Percentiles rank a stretch among this genome's conserved stretches.
phyloP scores from a whole-genome alignment of 2,113 vertebrate species.

The Mobula birostris region DNA sequence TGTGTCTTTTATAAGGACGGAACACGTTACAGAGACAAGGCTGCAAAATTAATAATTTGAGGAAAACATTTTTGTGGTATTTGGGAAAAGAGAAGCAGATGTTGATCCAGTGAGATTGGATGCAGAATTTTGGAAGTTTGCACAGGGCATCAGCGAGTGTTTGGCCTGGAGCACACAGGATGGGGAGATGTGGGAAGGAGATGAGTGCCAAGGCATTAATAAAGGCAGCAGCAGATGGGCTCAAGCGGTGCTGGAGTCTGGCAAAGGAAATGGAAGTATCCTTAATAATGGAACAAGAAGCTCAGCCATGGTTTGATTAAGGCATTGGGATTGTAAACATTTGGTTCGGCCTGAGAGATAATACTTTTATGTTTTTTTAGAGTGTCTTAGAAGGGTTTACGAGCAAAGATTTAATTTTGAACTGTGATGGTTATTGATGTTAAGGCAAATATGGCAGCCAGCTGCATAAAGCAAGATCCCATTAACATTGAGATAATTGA shows the following conservation, averaged over 20 bases:
- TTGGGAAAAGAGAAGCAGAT: background rate
- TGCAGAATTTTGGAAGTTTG: background rate
- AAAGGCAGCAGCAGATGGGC: background rate
- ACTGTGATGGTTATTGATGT: background rate
- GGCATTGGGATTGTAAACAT: background rate
- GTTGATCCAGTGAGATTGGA: background rate
- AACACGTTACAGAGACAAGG: background rate
- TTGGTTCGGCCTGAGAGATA: background rate
- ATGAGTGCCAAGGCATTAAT: background rate
- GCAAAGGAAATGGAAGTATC: no score
- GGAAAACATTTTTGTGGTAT: background rate
- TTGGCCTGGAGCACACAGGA: background rate
- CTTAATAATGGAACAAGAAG: background rate
- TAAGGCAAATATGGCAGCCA: background rate
- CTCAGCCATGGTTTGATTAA: background rate
- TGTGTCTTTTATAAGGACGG: background rate
- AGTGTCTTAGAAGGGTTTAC: background rate
- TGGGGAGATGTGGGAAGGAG: background rate
- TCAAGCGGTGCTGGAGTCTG: background rate
- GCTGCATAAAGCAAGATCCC: background rate
- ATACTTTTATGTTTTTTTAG: background rate
- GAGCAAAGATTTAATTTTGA: background rate
- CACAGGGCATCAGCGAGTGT: background rate
- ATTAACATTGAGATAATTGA: background rate
- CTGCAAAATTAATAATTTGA: background rate